Evolutionary conservation across 2,113 vertebrate genomes (phyloP), one percentile per base, ranked within the genome.

Genomic region (Glareola pratincola): DNA sequence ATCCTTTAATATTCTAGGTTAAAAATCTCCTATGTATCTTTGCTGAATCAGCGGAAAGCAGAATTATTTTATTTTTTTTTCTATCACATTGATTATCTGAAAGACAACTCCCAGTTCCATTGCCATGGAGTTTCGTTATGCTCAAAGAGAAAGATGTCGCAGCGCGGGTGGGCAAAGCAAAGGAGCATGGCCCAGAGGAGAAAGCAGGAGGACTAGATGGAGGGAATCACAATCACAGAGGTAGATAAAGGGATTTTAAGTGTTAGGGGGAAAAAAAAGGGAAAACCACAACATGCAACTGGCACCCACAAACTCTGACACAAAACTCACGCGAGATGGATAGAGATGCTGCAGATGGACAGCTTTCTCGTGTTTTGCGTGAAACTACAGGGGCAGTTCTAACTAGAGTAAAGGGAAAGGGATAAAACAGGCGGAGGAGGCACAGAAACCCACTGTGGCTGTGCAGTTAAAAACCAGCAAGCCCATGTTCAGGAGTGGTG

Each of bases 221-320:
- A 84, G 50, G 32, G 39, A 64, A 64, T 53, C 43, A 77, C 11
- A 63, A 11, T 12, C 59, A 43, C 6, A 54, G 54, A 88, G 21
- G 17, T 50, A 84, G 26, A 63, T 34, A 30, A 74, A 84, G 29
- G 29, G 41, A 47, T 68, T 74, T 68, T 50, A 84, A 74, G 48
- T n/a, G n/a, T 2, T 3, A 6, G 21, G 24, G 2, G 1, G 3
- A 3, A 20, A 6, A 20, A 6, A 16, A 50, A 43, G 8, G 43
- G 32, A 56, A 60, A 60, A 39, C 37, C 34, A 12, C 37, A 47
- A 23, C 23, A 14, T 26, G n/a, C 16, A 16, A 15, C n/a, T 29
- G 34, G 18, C 34, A 47, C 43, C 26, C 54, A 47, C 14, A 53
- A 18, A 51, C 56, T 56, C 14, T 30, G 36, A 34, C 23, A 8